These are phyloP conservation scores for Asteroscopus sphinx DNA, from an alignment of 2,888 invertebrate genomes.

Conservation along the genomic window DNA sequence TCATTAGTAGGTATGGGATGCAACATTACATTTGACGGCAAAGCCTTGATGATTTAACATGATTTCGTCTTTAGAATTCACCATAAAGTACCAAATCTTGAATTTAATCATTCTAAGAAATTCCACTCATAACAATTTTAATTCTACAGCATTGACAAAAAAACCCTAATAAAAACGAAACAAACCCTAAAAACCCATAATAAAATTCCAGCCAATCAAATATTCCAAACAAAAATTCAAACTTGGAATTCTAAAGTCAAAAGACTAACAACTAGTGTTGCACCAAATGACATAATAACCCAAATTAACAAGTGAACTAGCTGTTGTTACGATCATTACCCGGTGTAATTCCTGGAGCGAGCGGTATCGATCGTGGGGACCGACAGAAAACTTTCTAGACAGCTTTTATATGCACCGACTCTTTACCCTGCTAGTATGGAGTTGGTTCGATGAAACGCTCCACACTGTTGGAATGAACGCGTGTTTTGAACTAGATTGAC, in stretches of 20 bases:
- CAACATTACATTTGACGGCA: too few relatives aligned
- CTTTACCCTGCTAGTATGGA: slow-evolving; percentile 81
- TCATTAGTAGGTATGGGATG: too few relatives aligned
- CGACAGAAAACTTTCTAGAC: slow-evolving; percentile 90
- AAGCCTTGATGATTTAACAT: too few relatives aligned
- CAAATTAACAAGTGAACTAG: slow-evolving; percentile 82
- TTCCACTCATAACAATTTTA: too few relatives aligned
- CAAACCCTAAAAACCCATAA: not conserved
- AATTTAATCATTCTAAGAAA: too few relatives aligned
- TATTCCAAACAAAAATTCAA: slow-evolving; percentile 25
- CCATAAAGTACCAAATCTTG: too few relatives aligned
- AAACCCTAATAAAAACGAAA: slow-evolving; percentile 7
- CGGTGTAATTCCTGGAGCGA: slow-evolving; percentile 79
- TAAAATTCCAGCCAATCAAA: slow-evolving; percentile 21
- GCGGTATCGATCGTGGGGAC: slow-evolving; percentile 86
- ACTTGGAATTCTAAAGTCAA: slow-evolving; percentile 43
- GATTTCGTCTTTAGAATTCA: too few relatives aligned
- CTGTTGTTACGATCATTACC: slow-evolving; percentile 82
- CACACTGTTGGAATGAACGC: slow-evolving; percentile 60
- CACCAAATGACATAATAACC: slow-evolving; percentile 86
- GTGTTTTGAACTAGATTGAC: slow-evolving; percentile 53
- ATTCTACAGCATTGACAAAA: too few relatives aligned
- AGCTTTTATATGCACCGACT: slow-evolving; percentile 90
- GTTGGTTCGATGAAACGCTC: slow-evolving; percentile 69
- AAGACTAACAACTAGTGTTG: slow-evolving; percentile 54